Evolutionary conservation across 2,113 vertebrate species (phyloP), one percentile per base, ranked within the genome.

Genomic region (Dascyllus trimaculatus): DNA sequence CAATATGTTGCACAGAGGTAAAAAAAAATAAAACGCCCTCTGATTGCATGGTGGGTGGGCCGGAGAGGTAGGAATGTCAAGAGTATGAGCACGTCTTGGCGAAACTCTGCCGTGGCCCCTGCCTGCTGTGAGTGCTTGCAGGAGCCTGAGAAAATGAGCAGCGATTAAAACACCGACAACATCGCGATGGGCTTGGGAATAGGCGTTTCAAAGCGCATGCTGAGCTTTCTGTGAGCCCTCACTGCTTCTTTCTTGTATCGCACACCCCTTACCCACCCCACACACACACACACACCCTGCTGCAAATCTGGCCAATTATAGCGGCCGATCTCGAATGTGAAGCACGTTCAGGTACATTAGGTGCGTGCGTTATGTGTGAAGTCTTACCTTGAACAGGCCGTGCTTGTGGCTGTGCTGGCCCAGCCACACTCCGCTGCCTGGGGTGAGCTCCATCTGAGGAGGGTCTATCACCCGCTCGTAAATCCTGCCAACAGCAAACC

Each of bases 371-470:
- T 11, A 45, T 77, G 11, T n/a, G 57, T 17, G 0, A 3, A 11
- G 38, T 43, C 95, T 96, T 96, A 99, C 98, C 96, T 99, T 98
- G 91, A 99, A 98, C 57, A 99, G 95, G 54, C 97, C 97, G 11
- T 98, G 97, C 75, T 96, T 97, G 92, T 96, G 96, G 88, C 96
- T 96, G 66, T 96, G 96, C 85, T 99, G 98, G n/a, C 98, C 98
- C 0, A 99, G 95, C 97, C 98, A 99, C 70, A 99, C 92, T 88
- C 85, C 96, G 80, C 95, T 99, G 91, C 96, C 96, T 35, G 95
- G 94, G 15, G 95, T 95, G 65, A 99, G 73, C 78, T 95, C 95
- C n/a, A 86, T 97, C 91, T 99, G 96, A 26, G 97, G 97, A 59
- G 95, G 95, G 88, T 98, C 97, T 88, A 99, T 96, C 81, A 96